These are phyloP conservation scores for Okamejei kenojei DNA, from an alignment of 2,797 vertebrate species.

Conservation along the genomic window DNA sequence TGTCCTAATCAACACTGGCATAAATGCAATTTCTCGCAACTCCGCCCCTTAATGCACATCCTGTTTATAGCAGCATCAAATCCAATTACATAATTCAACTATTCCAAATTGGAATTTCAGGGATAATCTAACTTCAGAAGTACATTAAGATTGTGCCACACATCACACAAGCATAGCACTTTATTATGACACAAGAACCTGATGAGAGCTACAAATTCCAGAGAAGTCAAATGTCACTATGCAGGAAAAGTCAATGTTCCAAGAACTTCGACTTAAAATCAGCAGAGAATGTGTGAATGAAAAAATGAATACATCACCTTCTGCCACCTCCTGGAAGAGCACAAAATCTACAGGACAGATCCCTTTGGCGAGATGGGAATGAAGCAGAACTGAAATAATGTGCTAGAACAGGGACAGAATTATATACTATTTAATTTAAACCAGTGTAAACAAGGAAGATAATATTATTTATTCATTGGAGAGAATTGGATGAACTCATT, in stretches of 20 bases:
- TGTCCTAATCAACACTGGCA: not conserved
- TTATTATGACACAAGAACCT: not conserved
- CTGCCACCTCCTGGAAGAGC: not conserved
- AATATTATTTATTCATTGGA: too few relatives aligned
- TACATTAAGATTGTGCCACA: not conserved
- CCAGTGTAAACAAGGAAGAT: too few relatives aligned
- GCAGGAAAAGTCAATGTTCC: not conserved
- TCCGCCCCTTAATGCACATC: not conserved
- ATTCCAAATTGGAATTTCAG: not conserved
- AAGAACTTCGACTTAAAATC: not conserved
- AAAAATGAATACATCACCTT: not conserved
- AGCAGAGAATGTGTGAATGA: not conserved
- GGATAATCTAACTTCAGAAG: not conserved
- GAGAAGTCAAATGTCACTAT: not conserved
- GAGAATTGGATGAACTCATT: not conserved
- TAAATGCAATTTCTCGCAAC: not conserved
- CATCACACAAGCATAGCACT: not conserved
- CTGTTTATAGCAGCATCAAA: not conserved
- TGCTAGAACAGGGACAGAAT: too few relatives aligned
- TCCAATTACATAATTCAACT: not conserved
- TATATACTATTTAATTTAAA: too few relatives aligned
- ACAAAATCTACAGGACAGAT: not conserved
- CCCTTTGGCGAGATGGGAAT: not conserved
- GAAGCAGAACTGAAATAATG: not conserved
- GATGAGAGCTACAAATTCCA: not conserved